Evolutionary conservation across 37 sponge, comb jelly and placozoan genomes (phyloP), one percentile per base, ranked within the genome.

Genomic region (Corticium candelabrum): DNA sequence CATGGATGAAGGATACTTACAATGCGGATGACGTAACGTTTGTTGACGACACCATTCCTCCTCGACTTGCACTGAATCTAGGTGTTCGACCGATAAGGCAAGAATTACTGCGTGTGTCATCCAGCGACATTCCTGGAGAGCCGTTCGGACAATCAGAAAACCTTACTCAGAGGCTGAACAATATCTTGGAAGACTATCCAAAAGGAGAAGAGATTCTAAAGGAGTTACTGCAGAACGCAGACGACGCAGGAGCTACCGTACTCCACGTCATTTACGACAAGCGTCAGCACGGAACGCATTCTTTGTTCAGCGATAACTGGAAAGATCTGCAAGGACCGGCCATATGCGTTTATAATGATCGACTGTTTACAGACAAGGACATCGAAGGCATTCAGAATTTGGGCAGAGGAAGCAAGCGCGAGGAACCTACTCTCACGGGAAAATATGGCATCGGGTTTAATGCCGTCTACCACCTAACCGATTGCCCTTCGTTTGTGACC

Each of bases 191-290:
- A 1, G 77, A 85, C 7, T 85, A 85, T 32, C 81, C 81, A 33
- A 39, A 27, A 56, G 86, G 78, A 69, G 38, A 76, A 2, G 76
- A 74, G n/a, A 78, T 85, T 39, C 21, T 85, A 34, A 85, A 85
- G 41, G 82, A 85, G 72, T 41, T 84, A 1, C 81, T 84, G 0
- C 85, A 84, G 68, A 84, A 84, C 77, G 85, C 85, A 41, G 85
- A 85, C 81, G 86, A 85, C 75, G 86, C 86, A 1, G 71, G 37
- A 37, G 86, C 86, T 27, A 76, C 81, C 27, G 43, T 74, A 30
- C 41, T 85, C 79, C 81, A 39, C 36, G 2, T 85, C 56, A 85
- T 85, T 15, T 74, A 80, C 1, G 86, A 85, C 50, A 75, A 82
- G n/a, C 76, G 86, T 31, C 40, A 37, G 7, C 82, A 85, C 81